Evolutionary conservation across 2,888 invertebrate genomes (phyloP).

Genomic region (Neoitamus cyanurus): DNA sequence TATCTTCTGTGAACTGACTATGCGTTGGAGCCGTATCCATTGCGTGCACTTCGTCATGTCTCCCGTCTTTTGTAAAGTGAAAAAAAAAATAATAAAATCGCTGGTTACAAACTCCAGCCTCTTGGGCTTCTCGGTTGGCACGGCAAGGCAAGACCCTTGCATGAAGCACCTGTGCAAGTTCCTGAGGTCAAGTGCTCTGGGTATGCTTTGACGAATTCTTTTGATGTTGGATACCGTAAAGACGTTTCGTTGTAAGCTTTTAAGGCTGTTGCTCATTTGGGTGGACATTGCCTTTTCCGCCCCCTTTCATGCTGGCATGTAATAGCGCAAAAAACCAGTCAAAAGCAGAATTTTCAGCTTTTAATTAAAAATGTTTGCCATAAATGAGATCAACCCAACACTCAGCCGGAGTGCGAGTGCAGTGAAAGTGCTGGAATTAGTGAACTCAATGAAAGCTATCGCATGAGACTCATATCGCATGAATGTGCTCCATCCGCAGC

Average conservation of each 20-base stretch:
- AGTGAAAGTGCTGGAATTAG: constrained; percentile 6
- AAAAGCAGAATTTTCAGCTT: constrained; percentile 17
- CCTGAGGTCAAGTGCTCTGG: not conserved
- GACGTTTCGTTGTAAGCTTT: not conserved
- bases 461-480: not conserved
- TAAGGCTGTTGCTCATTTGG: not conserved
- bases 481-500: not conserved
- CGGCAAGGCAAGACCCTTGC: not conserved
- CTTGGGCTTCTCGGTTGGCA: not conserved
- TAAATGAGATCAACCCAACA: not conserved
- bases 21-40: constrained; percentile 40
- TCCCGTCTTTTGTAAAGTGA: constrained; percentile 6
- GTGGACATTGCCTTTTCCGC: not conserved
- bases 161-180: not conserved
- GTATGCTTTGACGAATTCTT: not conserved
- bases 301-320: not conserved
- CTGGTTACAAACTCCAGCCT: not conserved
- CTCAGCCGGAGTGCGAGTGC: not conserved
- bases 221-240: not conserved
- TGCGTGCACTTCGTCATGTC: not conserved
- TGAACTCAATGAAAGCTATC: not conserved
- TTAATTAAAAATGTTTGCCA: not conserved
- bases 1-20: constrained; percentile 33
- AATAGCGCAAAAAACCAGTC: not conserved
- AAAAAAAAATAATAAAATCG: not conserved